Evolutionary conservation across 2,888 invertebrate species (phyloP), one percentile per base, ranked within the genome.

Genomic region (Ypsolopha sequella): DNA sequence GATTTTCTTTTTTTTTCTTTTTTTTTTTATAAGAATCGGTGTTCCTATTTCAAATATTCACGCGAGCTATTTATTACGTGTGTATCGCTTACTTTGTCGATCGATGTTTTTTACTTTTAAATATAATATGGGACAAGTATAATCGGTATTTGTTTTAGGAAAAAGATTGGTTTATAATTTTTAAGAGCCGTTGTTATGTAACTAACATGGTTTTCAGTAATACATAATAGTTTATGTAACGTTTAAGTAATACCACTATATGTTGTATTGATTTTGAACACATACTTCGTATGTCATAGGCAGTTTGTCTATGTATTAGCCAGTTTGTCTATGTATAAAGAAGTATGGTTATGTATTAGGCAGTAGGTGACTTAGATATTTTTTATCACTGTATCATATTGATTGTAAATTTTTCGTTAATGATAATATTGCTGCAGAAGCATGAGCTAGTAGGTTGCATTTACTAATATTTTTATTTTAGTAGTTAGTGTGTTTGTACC

Each of bases 391-490:
- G 73, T 79, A 75, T 69, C 58, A 70, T 74, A 73, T 73, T 68
- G 73, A 74, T 81, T 82, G 80, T 80, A 79, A 64, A 78, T 78
- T 77, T 76, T 68, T 76, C 70, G 74, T 74, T 74, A 60, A 62
- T 63, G 56, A 65, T 55, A 55, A 59, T 63, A 59, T 57, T 36
- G 71, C 71, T 66, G 70, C 62, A 56, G 60, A 59, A 65, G 68
- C 63, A 43, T 60, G 64, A 66, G 73, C 66, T 70, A 76, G 75
- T 80, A 81, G 78, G 66, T 76, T 84, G 86, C 86, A 85, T 86
- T 86, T 85, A 85, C 86, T 85, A 85, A 84, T 85, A 75, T 80
- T 80, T 56, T 80, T 82, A 80, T 76, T 61, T 68, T 82, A 84
- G 80, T 64, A 52, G 59, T 70, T 81, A 50, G 36, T 71, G 76